Evolutionary conservation across 2,113 vertebrate species (phyloP).

Genomic region (Oreocharis arfaki): DNA sequence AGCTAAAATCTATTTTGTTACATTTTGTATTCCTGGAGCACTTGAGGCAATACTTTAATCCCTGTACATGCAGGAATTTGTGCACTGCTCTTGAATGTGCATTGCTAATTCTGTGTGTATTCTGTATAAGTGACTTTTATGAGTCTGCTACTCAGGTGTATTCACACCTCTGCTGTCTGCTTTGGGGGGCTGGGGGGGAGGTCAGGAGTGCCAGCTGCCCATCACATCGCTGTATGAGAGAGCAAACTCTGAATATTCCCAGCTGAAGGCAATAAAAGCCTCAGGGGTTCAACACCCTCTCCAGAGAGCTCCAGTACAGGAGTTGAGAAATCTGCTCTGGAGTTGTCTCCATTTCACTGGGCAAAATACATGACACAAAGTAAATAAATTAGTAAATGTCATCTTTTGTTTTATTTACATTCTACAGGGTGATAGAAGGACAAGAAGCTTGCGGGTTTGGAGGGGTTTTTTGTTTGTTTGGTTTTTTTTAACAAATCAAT

Average conservation of each 20-base stretch:
- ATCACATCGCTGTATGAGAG: background rate
- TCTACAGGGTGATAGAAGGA: background rate
- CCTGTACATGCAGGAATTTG: background rate
- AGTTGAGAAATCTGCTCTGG: background rate
- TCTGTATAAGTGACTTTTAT: background rate
- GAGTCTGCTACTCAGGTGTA: background rate
- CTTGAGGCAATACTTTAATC: background rate
- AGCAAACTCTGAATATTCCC: constrained; percentile 36
- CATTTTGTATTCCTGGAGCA: background rate
- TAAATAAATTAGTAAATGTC: background rate
- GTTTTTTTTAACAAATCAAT: background rate
- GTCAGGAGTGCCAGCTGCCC: background rate
- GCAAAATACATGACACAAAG: background rate
- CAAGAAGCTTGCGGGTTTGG: background rate
- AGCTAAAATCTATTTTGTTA: background rate
- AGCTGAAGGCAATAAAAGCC: constrained; percentile 34
- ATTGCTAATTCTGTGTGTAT: background rate
- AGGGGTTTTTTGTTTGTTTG: background rate
- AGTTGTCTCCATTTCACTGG: background rate
- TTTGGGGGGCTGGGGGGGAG: background rate
- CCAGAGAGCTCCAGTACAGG: background rate
- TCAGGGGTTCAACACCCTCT: background rate
- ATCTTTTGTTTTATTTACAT: background rate
- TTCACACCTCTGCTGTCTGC: constrained; percentile 14
- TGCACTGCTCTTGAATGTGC: background rate